Conservation (phyloP, 2,888 invertebrate species). For the Lasioglossum vierecki region DNA sequence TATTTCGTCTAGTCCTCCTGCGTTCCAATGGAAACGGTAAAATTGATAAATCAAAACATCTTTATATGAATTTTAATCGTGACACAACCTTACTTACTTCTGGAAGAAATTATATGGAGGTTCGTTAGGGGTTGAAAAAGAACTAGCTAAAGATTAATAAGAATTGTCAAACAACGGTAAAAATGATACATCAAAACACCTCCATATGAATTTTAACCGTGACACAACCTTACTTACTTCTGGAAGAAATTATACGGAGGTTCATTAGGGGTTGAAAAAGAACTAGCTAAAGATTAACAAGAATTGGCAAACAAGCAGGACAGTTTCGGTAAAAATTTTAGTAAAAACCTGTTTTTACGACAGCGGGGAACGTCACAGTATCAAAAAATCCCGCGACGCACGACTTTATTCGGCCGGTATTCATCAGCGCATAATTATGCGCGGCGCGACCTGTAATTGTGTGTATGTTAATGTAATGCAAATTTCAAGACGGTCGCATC, state of each 20-base stretch:
- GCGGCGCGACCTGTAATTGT: neutral
- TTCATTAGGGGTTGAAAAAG: too few species aligned
- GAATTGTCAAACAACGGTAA: neutral
- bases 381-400: neutral
- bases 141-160: neutral
- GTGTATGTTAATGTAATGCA: slow-evolving; percentile 13
- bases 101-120: neutral
- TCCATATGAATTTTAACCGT: neutral
- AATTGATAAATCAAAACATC: too few species aligned
- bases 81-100: neutral
- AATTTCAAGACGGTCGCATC: slow-evolving; percentile 24
- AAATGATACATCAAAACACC: too few species aligned
- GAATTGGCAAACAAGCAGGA: neutral
- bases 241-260: neutral
- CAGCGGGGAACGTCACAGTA: neutral
- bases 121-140: too few species aligned
- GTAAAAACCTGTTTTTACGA: neutral
- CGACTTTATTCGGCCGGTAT: neutral
- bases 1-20: neutral
- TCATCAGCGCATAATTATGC: slow-evolving; percentile 11
- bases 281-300: neutral
- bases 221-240: neutral
- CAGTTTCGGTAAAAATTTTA: neutral
- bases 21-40: neutral
- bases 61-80: neutral